A percentile compares a stretch with the other conserved stretches of the same genome.
These are phyloP conservation scores for Drosophila trichaetosa DNA, from an alignment of 2,888 invertebrate species.

Conservation along the genomic window DNA sequence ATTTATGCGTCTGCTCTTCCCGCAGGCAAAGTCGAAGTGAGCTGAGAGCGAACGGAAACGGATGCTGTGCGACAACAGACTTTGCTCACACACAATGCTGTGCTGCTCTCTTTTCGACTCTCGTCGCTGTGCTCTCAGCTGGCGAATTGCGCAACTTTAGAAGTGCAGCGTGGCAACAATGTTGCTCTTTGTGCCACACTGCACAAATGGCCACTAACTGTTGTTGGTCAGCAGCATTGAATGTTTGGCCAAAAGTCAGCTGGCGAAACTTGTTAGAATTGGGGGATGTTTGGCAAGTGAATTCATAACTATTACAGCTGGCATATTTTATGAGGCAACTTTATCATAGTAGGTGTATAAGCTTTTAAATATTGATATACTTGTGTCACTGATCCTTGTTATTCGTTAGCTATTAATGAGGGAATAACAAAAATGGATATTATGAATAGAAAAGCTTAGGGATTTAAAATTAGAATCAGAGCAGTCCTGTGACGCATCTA, in stretches of 20 bases:
- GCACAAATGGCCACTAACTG: slow-evolving; percentile 69
- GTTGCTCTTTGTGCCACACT: slow-evolving; percentile 46
- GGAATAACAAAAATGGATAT: neutral
- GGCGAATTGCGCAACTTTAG: slow-evolving; percentile 64
- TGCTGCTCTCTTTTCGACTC: slow-evolving; percentile 13
- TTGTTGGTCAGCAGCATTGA: slow-evolving; percentile 47
- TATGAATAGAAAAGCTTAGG: neutral
- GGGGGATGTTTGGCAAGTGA: slow-evolving; percentile 30
- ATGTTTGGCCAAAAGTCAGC: slow-evolving; percentile 38
- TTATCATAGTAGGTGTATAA: no score
- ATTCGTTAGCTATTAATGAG: neutral
- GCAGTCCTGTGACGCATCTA: neutral
- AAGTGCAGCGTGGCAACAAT: slow-evolving; percentile 43
- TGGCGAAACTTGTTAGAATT: slow-evolving; percentile 29
- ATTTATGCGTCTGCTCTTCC: slow-evolving; percentile 52
- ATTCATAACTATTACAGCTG: slow-evolving; percentile 7
- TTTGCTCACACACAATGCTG: slow-evolving; percentile 18
- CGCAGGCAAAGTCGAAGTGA: slow-evolving; percentile 56
- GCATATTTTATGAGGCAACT: neutral
- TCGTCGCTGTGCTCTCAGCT: slow-evolving; percentile 35
- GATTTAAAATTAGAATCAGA: neutral
- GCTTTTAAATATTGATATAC: neutral
- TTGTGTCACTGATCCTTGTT: neutral
- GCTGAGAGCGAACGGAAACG: slow-evolving; percentile 41
- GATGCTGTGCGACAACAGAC: slow-evolving; percentile 46